Percentiles rank a stretch among this genome's conserved stretches.
Conservation (phyloP, 1,140 invertebrate genomes). For the Apis dorsata region DNA sequence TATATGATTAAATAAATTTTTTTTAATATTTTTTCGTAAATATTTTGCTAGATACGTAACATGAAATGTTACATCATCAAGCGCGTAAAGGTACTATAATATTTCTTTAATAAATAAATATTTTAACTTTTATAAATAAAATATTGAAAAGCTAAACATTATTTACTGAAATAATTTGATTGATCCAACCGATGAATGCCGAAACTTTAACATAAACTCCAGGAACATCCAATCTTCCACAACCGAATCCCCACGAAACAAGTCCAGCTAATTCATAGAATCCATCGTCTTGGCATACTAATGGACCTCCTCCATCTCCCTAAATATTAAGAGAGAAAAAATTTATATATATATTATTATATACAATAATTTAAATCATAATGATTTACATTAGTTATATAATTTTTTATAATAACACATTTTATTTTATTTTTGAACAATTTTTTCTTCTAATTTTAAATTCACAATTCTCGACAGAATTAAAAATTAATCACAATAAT, state of each 20-base stretch:
- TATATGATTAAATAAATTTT: not conserved
- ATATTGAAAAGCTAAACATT: slow-evolving; percentile 83
- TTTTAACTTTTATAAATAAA: slow-evolving; percentile 40
- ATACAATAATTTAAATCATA: not conserved
- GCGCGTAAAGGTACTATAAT: slow-evolving; percentile 54
- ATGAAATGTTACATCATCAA: slow-evolving; percentile 44
- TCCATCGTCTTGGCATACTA: slow-evolving; percentile 95
- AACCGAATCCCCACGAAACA: slow-evolving; percentile 96
- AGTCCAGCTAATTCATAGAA: slow-evolving; percentile 95
- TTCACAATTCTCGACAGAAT: no score
- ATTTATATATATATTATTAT: not conserved
- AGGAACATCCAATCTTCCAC: slow-evolving; percentile 92
- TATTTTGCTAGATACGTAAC: slow-evolving; percentile 17
- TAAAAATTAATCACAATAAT: no score
- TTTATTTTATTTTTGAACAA: no score
- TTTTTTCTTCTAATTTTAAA: no score
- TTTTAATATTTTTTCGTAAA: not conserved
- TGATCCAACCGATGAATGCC: slow-evolving; percentile 97
- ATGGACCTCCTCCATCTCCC: slow-evolving; percentile 94
- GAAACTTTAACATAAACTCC: slow-evolving; percentile 97
- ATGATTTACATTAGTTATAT: not conserved
- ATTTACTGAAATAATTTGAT: slow-evolving; percentile 97
- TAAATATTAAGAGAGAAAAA: slow-evolving; percentile 70
- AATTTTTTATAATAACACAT: no score
- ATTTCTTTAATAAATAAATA: slow-evolving; percentile 57